Evolutionary conservation across 2,113 vertebrate genomes (phyloP).

Genomic region (Natator depressus): DNA sequence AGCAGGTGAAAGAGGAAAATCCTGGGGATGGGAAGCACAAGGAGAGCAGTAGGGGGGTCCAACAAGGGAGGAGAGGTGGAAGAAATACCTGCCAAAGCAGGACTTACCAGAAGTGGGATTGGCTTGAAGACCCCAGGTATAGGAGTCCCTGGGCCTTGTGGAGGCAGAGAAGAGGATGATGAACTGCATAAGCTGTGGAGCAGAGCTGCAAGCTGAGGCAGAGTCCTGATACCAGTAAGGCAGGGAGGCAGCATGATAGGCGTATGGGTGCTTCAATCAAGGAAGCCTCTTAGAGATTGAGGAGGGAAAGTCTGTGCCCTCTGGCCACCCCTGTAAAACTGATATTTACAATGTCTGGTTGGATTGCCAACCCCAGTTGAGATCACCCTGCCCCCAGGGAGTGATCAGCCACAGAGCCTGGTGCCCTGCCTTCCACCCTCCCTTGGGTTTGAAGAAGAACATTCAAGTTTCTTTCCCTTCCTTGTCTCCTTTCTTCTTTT

Average conservation of each 20-base stretch:
- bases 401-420: background rate
- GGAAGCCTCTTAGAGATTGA: background rate
- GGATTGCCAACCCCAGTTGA: background rate
- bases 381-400: background rate
- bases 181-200: background rate
- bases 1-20: background rate
- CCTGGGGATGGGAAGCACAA: background rate
- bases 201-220: background rate
- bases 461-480: background rate
- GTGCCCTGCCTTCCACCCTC: background rate
- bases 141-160: background rate
- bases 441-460: background rate
- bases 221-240: background rate
- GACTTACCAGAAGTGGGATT: background rate
- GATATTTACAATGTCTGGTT: background rate
- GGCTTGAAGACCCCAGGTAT: background rate
- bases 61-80: background rate
- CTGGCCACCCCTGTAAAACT: background rate
- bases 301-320: background rate
- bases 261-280: background rate
- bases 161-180: background rate
- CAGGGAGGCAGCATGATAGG: background rate
- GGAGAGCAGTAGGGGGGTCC: background rate
- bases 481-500: background rate
- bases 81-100: background rate